Evolutionary conservation across 2,797 vertebrate species (phyloP).

Genomic region (Simalia tracyae): DNA sequence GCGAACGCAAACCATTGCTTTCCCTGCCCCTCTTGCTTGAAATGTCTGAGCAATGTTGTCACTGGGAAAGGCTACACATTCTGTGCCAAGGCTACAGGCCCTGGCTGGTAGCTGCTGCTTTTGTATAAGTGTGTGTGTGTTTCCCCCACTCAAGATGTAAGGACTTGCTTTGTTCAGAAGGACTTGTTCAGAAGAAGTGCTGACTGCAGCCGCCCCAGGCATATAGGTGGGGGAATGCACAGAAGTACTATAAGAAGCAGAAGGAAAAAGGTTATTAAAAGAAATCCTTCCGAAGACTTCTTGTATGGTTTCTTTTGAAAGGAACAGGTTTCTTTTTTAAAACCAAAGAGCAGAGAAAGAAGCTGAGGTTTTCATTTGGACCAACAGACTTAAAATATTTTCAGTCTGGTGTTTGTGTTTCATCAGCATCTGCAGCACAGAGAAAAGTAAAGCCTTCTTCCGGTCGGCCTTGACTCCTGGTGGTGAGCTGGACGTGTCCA

Average conservation of each 20-base stretch:
- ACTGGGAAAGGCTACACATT: neutral
- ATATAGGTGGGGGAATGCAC: conserved; percentile 1
- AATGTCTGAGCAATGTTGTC: conserved; percentile 28
- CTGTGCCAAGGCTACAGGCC: conserved; percentile 21
- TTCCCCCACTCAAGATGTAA: neutral
- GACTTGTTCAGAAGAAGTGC: conserved; percentile 1
- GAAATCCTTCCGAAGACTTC: neutral
- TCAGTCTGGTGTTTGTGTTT: neutral
- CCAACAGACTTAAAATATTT: neutral
- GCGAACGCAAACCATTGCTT: neutral
- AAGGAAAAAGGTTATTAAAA: neutral
- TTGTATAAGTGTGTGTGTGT: neutral
- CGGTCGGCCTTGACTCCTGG: neutral
- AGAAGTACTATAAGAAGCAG: neutral
- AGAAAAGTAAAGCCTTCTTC: neutral
- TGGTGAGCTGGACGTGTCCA: neutral
- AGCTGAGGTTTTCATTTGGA: neutral
- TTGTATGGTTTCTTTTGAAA: neutral
- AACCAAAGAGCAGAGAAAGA: neutral
- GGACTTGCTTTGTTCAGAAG: neutral
- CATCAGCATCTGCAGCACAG: neutral
- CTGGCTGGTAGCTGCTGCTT: conserved; percentile 12
- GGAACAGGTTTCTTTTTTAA: neutral
- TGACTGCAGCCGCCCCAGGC: conserved; percentile 17
- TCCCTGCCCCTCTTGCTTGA: conserved; percentile 8